These are phyloP conservation scores for Gadopsis bispinosus DNA, from an alignment of 2,797 vertebrate species.

Conservation along the genomic window DNA sequence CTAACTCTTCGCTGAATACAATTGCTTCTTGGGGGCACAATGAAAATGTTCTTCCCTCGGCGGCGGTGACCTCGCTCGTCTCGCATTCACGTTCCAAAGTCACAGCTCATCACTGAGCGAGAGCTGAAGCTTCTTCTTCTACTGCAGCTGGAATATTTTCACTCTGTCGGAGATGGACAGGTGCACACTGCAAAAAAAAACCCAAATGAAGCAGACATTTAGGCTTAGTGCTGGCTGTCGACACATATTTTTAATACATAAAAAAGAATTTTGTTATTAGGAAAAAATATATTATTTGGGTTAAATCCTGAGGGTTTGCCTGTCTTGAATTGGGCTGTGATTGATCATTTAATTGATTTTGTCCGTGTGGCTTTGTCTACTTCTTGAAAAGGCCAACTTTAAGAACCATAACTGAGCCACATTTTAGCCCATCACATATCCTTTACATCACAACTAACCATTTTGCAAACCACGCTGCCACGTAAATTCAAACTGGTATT, in stretches of 20 bases:
- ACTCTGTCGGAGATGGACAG: background rate
- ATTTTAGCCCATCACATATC: background rate
- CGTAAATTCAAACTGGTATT: too few relatives aligned
- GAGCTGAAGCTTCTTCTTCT: constrained; percentile 43
- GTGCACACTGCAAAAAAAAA: background rate
- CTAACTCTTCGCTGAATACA: constrained; percentile 60
- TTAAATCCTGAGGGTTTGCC: too few relatives aligned
- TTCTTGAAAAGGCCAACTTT: background rate
- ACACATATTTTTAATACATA: too few relatives aligned
- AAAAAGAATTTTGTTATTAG: too few relatives aligned
- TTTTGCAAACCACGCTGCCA: background rate
- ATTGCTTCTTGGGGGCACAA: constrained; percentile 61
- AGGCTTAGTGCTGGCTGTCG: background rate
- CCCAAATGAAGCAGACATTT: background rate
- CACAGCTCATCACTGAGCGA: constrained; percentile 51
- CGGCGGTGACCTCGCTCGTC: constrained; percentile 48
- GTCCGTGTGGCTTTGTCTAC: too few relatives aligned
- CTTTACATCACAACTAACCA: background rate
- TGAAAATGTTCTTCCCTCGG: constrained; percentile 57
- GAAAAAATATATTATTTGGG: background rate
- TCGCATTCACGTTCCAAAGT: constrained; percentile 52
- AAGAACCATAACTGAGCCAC: background rate
- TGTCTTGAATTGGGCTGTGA: background rate
- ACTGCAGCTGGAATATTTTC: background rate
- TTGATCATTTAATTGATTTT: background rate